These are phyloP conservation scores for Erpetoichthys calabaricus DNA, from an alignment of 2,797 vertebrate genomes.

Conservation along the genomic window DNA sequence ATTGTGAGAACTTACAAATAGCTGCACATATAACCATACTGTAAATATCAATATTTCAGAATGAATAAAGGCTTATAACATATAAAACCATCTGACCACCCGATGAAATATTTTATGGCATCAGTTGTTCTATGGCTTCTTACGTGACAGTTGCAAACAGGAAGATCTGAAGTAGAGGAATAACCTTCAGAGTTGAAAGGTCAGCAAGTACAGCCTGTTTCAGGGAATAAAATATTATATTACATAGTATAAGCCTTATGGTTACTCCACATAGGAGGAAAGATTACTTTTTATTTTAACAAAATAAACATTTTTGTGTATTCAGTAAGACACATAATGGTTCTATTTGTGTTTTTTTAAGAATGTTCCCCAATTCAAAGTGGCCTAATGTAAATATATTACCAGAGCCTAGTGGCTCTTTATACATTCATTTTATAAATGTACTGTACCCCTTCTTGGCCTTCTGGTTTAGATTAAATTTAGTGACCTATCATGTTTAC, in stretches of 20 bases:
- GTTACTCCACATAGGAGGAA: no score
- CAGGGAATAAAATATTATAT: constrained; percentile 7
- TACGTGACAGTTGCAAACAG: constrained; percentile 78
- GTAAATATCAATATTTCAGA: no score
- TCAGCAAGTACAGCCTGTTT: constrained; percentile 93
- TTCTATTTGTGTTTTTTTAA: no score
- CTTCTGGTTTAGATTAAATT: constrained; percentile 66
- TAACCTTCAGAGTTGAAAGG: constrained; percentile 93
- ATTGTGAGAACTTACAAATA: no score
- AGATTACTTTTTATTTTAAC: no score
- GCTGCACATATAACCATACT: no score
- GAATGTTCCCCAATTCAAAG: no score
- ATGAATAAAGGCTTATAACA: no score
- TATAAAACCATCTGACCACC: constrained; percentile 17
- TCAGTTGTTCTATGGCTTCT: constrained; percentile 30
- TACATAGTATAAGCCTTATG: background rate
- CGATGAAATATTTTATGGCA: constrained; percentile 28
- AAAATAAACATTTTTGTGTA: no score
- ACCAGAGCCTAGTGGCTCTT: background rate
- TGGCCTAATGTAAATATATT: no score
- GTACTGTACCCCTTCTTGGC: constrained; percentile 37
- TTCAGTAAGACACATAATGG: no score
- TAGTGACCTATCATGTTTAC: constrained; percentile 62
- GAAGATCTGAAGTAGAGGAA: constrained; percentile 96
- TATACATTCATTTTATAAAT: constrained; percentile 19